Evolutionary conservation across 2,888 invertebrate genomes (phyloP).

Genomic region (Campaea margaritaria): DNA sequence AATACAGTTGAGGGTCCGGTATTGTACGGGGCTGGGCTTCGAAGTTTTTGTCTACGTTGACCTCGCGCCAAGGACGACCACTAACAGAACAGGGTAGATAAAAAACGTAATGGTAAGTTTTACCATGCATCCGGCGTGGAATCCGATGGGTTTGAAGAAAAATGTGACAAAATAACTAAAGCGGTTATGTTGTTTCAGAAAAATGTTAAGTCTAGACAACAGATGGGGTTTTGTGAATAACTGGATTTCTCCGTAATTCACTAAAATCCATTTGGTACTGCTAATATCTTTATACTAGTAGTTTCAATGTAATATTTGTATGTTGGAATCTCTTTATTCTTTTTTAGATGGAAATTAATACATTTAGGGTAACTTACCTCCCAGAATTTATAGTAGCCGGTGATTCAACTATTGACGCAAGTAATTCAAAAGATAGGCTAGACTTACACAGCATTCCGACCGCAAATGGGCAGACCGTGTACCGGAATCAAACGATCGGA

Average conservation of each 20-base stretch:
- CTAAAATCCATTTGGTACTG: no score
- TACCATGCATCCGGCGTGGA: no score
- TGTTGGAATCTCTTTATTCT: no score
- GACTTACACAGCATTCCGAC: conserved; percentile 14
- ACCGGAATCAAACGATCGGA: conserved; percentile 21
- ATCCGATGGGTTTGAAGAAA: conserved; percentile 2
- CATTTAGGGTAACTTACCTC: no score
- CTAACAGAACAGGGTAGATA: conserved; percentile 28
- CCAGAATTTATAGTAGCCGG: neutral
- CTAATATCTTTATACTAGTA: no score
- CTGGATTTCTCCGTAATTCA: no score
- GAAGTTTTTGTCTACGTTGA: conserved; percentile 43
- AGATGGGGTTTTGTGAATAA: no score
- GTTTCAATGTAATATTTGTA: no score
- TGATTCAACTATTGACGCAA: neutral
- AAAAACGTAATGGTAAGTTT: conserved; percentile 2
- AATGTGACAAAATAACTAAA: conserved; percentile 22
- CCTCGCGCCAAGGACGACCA: conserved; percentile 50
- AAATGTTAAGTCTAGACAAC: no score
- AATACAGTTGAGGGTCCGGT: conserved; percentile 40
- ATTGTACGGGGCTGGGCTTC: conserved; percentile 46
- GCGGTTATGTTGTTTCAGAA: conserved; percentile 7
- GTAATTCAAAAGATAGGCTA: conserved; percentile 1
- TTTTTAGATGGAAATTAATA: neutral
- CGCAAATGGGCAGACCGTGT: conserved; percentile 21